phyloP scores from a whole-genome alignment of 35 echinoderm and acorn worm species.

The Holothuria glaberrima region DNA sequence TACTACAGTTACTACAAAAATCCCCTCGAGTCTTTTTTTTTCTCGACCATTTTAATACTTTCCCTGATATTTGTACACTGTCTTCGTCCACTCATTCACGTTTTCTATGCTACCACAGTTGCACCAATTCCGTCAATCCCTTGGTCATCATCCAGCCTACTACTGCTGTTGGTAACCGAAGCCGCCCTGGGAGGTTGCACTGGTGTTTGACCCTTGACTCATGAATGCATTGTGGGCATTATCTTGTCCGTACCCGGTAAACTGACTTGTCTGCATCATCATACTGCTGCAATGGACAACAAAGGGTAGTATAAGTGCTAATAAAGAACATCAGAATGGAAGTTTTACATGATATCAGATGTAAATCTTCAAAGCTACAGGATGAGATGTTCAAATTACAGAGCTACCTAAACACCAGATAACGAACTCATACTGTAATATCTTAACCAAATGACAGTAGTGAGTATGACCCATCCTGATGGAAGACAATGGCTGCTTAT shows the following conservation, averaged over 20 bases:
- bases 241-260: constrained; percentile 27
- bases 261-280: constrained; percentile 46
- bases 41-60: background rate
- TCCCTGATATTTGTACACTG: constrained; percentile 4
- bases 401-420: too few species aligned
- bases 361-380: too few species aligned
- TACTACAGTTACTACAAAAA: background rate
- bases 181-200: constrained; percentile 29
- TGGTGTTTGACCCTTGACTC: constrained; percentile 6
- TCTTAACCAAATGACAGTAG: too few species aligned
- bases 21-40: background rate
- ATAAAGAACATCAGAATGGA: too few species aligned
- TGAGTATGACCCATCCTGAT: too few species aligned
- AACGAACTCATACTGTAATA: too few species aligned
- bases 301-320: background rate
- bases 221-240: constrained; percentile 14
- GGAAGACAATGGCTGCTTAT: too few species aligned
- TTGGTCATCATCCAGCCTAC: background rate
- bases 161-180: constrained; percentile 37
- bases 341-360: too few species aligned
- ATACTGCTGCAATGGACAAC: background rate
- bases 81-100: background rate
- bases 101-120: background rate
- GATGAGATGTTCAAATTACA: too few species aligned
- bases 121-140: too few species aligned